These are phyloP conservation scores for Scaptodrosophila latifasciaeformis DNA, from an alignment of 2,888 invertebrate genomes.

Conservation along the genomic window DNA sequence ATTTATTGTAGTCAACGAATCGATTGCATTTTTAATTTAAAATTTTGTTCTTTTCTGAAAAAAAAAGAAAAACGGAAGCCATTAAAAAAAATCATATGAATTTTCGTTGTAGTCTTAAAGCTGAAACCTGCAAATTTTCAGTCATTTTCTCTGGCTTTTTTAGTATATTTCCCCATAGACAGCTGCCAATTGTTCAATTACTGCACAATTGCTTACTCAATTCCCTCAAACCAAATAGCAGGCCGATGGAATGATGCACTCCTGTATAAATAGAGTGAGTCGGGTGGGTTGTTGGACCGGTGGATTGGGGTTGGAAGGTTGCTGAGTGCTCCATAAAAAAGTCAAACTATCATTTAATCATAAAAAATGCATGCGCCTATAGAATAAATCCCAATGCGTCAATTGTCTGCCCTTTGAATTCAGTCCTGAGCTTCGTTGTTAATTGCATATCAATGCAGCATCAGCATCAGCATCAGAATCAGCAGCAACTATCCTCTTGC, in stretches of 20 bases:
- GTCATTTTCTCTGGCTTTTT: constrained; percentile 15
- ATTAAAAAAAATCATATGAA: constrained; percentile 11
- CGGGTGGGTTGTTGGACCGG: too few species aligned
- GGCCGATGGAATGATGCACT: not conserved
- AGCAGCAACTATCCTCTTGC: not conserved
- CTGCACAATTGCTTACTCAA: constrained; percentile 37
- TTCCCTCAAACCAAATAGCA: constrained; percentile 18
- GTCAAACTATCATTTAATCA: constrained; percentile 60
- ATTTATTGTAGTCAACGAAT: too few species aligned
- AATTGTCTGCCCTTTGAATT: constrained; percentile 40
- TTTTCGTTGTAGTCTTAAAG: constrained; percentile 39
- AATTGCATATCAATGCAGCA: constrained; percentile 63
- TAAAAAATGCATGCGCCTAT: constrained; percentile 63
- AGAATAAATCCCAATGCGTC: constrained; percentile 64
- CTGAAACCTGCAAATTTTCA: constrained; percentile 20
- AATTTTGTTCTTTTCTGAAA: not conserved
- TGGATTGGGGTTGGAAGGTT: not conserved
- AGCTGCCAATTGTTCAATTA: constrained; percentile 64
- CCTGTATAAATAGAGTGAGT: not conserved
- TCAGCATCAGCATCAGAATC: constrained; percentile 37
- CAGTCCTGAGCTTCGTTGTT: constrained; percentile 26
- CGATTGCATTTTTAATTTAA: not conserved
- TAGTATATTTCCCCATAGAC: constrained; percentile 46
- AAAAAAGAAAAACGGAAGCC: too few species aligned
- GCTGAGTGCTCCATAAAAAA: constrained; percentile 27